phyloP scores from a whole-genome alignment of 2,797 vertebrate genomes.

The Aplochiton taeniatus region DNA sequence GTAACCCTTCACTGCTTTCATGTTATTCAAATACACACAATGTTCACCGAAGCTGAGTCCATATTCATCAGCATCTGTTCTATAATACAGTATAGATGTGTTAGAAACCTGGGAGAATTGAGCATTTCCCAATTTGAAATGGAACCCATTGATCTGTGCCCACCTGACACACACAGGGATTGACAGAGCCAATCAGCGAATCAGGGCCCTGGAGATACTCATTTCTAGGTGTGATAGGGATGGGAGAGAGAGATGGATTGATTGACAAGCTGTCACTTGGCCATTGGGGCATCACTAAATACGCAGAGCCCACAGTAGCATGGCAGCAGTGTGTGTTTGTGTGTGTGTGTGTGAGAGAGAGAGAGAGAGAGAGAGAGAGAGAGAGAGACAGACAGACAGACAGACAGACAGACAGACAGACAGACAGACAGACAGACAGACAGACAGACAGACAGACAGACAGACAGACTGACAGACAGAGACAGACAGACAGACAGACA shows the following conservation, averaged over 20 bases:
- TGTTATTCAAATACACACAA: constrained; percentile 55
- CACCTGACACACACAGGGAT: constrained; percentile 70
- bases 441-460: constrained; percentile 33
- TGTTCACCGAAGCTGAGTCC: background rate
- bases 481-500: constrained; percentile 40
- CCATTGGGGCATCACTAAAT: constrained; percentile 64
- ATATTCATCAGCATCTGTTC: constrained; percentile 63
- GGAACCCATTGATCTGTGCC: constrained; percentile 68
- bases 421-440: constrained; percentile 58
- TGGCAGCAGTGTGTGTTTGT: constrained; percentile 41
- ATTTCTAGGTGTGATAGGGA: constrained; percentile 70
- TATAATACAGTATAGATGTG: too few relatives aligned
- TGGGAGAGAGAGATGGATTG: constrained; percentile 52
- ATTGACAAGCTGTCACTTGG: constrained; percentile 71
- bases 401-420: constrained; percentile 64
- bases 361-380: constrained; percentile 22
- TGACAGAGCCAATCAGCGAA: constrained; percentile 75
- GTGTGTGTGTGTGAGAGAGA: constrained; percentile 33
- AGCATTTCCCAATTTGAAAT: constrained; percentile 48
- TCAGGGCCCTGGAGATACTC: constrained; percentile 69
- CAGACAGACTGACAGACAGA: constrained; percentile 31
- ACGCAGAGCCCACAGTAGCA: constrained; percentile 40
- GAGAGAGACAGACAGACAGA: constrained; percentile 62
- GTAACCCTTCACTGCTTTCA: constrained; percentile 21
- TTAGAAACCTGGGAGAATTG: too few relatives aligned